Evolutionary conservation across 2,113 vertebrate genomes (phyloP).

Genomic region (Corythornis vintsioides): DNA sequence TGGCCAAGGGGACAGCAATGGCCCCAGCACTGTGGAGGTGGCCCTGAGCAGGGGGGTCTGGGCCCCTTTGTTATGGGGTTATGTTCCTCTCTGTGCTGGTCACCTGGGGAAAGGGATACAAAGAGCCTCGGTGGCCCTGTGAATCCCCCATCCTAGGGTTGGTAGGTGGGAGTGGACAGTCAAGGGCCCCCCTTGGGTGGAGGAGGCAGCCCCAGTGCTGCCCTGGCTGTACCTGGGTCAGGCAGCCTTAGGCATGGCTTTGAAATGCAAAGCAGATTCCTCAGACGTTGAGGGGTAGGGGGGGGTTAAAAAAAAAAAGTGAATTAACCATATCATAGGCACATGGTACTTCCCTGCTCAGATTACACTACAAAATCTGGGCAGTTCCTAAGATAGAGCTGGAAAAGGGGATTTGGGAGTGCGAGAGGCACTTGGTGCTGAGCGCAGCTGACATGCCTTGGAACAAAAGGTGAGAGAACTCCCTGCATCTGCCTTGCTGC

Average conservation of each 20-base stretch:
- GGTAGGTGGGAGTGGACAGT: background rate
- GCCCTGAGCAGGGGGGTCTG: background rate
- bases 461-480: constrained; percentile 62
- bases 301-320: constrained; percentile 21
- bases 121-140: background rate
- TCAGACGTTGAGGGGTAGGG: constrained; percentile 20
- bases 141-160: background rate
- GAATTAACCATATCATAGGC: constrained; percentile 70
- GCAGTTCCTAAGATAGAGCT: constrained; percentile 65
- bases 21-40: background rate
- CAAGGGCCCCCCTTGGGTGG: background rate
- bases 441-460: constrained; percentile 60
- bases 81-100: rapidly evolving
- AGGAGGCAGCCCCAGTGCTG: background rate
- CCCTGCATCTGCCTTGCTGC: background rate
- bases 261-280: constrained; percentile 53
- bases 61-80: background rate
- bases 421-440: constrained; percentile 49
- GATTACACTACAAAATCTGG: constrained; percentile 74
- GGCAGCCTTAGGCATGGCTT: constrained; percentile 5
- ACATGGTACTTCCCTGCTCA: constrained; percentile 72
- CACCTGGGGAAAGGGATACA: background rate
- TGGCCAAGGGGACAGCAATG: background rate
- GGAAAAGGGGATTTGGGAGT: constrained; percentile 54
- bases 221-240: background rate